Conservation (phyloP, 2,797 vertebrate species). For the Silurus aristotelis region DNA sequence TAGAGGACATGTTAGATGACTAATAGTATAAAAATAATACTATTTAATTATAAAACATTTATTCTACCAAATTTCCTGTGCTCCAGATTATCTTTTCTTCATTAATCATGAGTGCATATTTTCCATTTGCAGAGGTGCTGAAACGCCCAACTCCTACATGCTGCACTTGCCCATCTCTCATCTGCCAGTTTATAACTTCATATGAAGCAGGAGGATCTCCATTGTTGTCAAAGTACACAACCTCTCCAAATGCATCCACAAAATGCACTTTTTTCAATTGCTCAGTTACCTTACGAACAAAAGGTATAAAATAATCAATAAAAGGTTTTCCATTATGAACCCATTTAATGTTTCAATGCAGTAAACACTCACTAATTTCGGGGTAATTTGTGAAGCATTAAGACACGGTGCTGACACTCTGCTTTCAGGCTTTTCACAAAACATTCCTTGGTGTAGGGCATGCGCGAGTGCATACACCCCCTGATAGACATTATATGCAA, state of each 20-base stretch:
- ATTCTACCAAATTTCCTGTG: constrained; percentile 64
- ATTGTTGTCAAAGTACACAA: constrained; percentile 73
- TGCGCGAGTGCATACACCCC: constrained; percentile 77
- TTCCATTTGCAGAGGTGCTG: constrained; percentile 50
- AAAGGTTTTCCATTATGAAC: background rate
- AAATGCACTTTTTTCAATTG: constrained; percentile 68
- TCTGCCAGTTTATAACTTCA: constrained; percentile 78
- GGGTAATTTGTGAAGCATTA: constrained; percentile 64
- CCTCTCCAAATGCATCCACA: constrained; percentile 66
- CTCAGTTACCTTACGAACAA: constrained; percentile 63
- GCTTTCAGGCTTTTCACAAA: constrained; percentile 59
- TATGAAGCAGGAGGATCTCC: constrained; percentile 72
- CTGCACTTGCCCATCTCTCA: constrained; percentile 69
- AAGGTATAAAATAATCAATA: background rate
- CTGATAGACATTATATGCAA: constrained; percentile 77
- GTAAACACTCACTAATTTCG: constrained; percentile 62
- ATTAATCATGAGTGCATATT: constrained; percentile 65
- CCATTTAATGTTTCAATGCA: background rate
- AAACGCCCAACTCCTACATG: constrained; percentile 74
- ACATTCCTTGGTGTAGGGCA: constrained; percentile 70
- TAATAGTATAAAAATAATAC: background rate
- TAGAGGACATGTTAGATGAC: background rate
- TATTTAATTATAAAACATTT: background rate
- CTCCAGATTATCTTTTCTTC: constrained; percentile 71
- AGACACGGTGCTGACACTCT: constrained; percentile 54